Conservation (phyloP, 2,888 invertebrate species). For the Leuctra nigra region DNA sequence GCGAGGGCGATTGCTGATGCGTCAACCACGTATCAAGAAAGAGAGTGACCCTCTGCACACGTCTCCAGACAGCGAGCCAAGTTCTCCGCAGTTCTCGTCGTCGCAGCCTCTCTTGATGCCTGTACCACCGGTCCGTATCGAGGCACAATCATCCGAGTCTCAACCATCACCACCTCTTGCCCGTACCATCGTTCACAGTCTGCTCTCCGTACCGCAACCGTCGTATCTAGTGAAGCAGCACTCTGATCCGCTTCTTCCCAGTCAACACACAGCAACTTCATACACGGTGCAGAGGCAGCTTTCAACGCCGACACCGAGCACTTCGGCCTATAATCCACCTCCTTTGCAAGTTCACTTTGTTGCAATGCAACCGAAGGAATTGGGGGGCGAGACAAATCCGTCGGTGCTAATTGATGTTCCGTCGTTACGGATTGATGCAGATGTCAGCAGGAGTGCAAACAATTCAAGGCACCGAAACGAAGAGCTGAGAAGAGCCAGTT, state of each 20-base stretch:
- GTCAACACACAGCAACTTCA: conserved; percentile 40
- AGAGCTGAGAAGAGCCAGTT: conserved; percentile 53
- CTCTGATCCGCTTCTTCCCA: conserved; percentile 57
- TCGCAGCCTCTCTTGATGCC: conserved; percentile 36
- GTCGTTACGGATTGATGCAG: background rate
- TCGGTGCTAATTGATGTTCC: background rate
- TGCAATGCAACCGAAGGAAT: conserved; percentile 8
- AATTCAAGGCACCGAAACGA: conserved; percentile 46
- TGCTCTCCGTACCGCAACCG: conserved; percentile 51
- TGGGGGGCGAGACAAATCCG: background rate
- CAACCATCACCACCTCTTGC: conserved; percentile 13
- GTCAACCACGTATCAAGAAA: conserved; percentile 60
- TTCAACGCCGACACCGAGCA: conserved; percentile 41
- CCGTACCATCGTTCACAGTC: conserved; percentile 35
- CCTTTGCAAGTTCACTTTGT: conserved; percentile 24
- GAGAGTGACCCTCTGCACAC: conserved; percentile 49
- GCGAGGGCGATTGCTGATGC: conserved; percentile 55
- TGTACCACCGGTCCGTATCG: conserved; percentile 48
- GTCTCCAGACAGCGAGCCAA: conserved; percentile 40
- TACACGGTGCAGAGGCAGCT: conserved; percentile 45
- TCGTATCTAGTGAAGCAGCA: conserved; percentile 57
- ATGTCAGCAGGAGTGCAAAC: background rate
- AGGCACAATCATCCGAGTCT: conserved; percentile 41
- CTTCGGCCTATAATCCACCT: conserved; percentile 10
- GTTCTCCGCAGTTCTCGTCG: conserved; percentile 37